Percentiles rank a stretch among this genome's conserved stretches.
These are phyloP conservation scores for Blastobasis adustella DNA, from an alignment of 2,888 invertebrate species.

Conservation along the genomic window DNA sequence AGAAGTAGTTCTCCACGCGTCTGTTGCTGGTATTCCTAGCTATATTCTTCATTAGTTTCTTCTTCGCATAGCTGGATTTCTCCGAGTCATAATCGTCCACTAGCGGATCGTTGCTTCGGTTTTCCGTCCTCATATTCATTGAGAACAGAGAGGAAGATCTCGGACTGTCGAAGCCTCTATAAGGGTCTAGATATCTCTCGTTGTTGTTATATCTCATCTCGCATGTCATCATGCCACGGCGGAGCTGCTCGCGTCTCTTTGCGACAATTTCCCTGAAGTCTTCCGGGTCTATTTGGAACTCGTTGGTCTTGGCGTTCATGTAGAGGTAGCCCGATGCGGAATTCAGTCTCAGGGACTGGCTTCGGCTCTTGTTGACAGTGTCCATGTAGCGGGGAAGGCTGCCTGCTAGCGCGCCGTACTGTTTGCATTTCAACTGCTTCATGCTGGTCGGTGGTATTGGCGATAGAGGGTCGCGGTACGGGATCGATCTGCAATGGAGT, in stretches of 20 bases:
- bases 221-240: conserved; percentile 56
- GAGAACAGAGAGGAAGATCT: conserved; percentile 59
- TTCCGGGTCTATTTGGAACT: conserved; percentile 63
- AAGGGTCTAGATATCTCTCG: conserved; percentile 43
- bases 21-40: conserved; percentile 51
- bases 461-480: conserved; percentile 63
- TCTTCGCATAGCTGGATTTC: conserved; percentile 61
- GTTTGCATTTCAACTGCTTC: conserved; percentile 50
- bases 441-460: conserved; percentile 59
- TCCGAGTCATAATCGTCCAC: conserved; percentile 68
- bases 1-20: conserved; percentile 59
- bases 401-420: conserved; percentile 42
- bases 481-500: conserved; percentile 39
- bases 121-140: conserved; percentile 51
- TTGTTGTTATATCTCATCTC: conserved; percentile 51
- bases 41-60: conserved; percentile 64
- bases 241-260: conserved; percentile 57
- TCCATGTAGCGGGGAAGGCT: conserved; percentile 61
- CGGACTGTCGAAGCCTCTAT: conserved; percentile 46
- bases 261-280: conserved; percentile 65
- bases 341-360: conserved; percentile 60
- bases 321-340: conserved; percentile 67
- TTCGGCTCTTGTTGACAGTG: conserved; percentile 46
- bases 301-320: conserved; percentile 66
- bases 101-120: conserved; percentile 60